Percentiles rank a stretch among this genome's conserved stretches.
Conservation (phyloP, 1,140 invertebrate species). For the Papilio glaucus region DNA sequence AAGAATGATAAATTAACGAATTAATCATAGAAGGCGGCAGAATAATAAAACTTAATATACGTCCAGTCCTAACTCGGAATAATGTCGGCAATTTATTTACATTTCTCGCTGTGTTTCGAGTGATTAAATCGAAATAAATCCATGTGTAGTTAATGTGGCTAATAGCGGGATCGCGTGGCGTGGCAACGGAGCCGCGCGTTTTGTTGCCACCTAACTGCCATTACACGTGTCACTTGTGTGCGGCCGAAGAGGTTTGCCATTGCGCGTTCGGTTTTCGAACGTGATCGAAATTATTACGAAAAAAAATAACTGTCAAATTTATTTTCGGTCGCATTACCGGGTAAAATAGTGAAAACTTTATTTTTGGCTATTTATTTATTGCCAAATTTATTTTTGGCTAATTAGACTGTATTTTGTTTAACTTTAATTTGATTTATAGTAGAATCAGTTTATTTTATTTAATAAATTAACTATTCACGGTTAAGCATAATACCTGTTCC, state of each 20-base stretch:
- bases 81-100: slow-evolving; percentile 38
- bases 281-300: background rate
- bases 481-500: too few relatives aligned
- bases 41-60: slow-evolving; percentile 32
- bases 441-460: too few relatives aligned
- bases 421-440: too few relatives aligned
- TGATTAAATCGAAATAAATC: slow-evolving; percentile 39
- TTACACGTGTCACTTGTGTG: slow-evolving; percentile 34
- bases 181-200: slow-evolving; percentile 11
- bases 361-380: too few relatives aligned
- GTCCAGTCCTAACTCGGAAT: slow-evolving; percentile 21
- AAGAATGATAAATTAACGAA: slow-evolving; percentile 26
- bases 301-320: slow-evolving; percentile 15
- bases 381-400: too few relatives aligned
- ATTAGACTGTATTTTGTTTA: too few relatives aligned
- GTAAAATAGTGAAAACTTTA: background rate
- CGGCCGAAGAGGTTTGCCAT: slow-evolving; percentile 12
- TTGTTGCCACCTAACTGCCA: slow-evolving; percentile 33
- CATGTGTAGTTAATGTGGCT: slow-evolving; percentile 38
- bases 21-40: slow-evolving; percentile 9
- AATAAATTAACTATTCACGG: too few relatives aligned
- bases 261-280: slow-evolving; percentile 22
- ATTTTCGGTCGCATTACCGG: background rate
- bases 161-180: slow-evolving; percentile 35
- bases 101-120: slow-evolving; percentile 32